Conservation (phyloP, 2,888 invertebrate species). For the Octonoba sinensis region DNA sequence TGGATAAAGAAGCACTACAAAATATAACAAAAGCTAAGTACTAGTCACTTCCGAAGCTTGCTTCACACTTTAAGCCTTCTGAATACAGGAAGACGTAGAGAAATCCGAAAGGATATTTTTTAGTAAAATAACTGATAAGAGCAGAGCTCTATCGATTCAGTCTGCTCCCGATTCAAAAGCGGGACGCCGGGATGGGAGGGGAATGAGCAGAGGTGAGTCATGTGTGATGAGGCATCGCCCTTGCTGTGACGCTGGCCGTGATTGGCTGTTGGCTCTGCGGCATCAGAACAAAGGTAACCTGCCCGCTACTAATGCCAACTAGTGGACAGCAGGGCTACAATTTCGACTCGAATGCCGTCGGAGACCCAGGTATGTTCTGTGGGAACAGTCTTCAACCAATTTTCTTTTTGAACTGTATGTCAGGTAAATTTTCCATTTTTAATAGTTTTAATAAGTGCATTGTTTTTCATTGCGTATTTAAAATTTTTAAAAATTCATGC, state of each 20-base stretch:
- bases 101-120: constrained; percentile 38
- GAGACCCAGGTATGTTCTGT: neutral
- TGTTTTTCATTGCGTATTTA: neutral
- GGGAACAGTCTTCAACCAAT: neutral
- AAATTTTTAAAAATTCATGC: neutral
- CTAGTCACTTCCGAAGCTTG: neutral
- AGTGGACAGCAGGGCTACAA: constrained; percentile 58
- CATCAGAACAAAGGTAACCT: constrained; percentile 63
- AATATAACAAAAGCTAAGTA: constrained; percentile 4
- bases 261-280: constrained; percentile 63
- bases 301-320: constrained; percentile 60
- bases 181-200: constrained; percentile 30
- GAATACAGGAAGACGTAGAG: constrained; percentile 23
- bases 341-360: constrained; percentile 19
- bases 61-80: constrained; percentile 18
- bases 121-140: constrained; percentile 30
- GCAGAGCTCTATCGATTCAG: constrained; percentile 61
- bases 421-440: too few species aligned
- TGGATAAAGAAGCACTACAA: neutral
- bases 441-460: neutral
- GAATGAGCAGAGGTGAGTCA: constrained; percentile 48
- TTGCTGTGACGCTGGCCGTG: constrained; percentile 62
- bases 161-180: constrained; percentile 54
- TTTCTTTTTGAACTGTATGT: too few species aligned
- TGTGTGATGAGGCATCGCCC: constrained; percentile 64